phyloP scores from a whole-genome alignment of 2,888 invertebrate species.

The Xylota segnis region DNA sequence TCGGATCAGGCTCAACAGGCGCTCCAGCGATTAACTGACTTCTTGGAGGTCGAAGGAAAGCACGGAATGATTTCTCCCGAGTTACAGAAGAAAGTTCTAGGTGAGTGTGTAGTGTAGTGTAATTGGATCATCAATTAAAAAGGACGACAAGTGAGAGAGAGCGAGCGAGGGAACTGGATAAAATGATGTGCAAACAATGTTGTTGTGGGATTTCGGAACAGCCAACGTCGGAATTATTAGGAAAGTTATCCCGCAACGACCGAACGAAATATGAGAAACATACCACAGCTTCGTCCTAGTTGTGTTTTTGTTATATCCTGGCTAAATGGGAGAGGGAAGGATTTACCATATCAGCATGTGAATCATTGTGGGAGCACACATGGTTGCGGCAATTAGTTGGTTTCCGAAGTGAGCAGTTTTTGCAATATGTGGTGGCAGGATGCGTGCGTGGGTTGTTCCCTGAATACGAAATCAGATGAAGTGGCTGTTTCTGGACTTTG shows the following conservation, averaged over 20 bases:
- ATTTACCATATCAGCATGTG: background rate
- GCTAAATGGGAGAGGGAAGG: background rate
- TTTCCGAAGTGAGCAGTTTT: slow-evolving; percentile 20
- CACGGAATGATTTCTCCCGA: slow-evolving; percentile 90
- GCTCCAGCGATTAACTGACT: slow-evolving; percentile 90
- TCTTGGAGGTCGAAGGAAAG: slow-evolving; percentile 90
- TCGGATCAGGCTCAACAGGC: slow-evolving; percentile 89
- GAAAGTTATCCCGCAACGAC: slow-evolving; percentile 26
- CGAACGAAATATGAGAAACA: slow-evolving; percentile 10
- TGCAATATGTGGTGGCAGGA: slow-evolving; percentile 8
- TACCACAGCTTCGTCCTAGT: slow-evolving; percentile 10
- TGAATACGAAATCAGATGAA: slow-evolving; percentile 52
- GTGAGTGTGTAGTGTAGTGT: slow-evolving; percentile 83
- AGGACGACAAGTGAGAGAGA: too few relatives aligned
- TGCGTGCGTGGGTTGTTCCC: slow-evolving; percentile 19
- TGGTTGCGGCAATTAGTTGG: slow-evolving; percentile 26
- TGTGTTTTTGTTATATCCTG: background rate
- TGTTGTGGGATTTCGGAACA: slow-evolving; percentile 1
- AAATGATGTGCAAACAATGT: slow-evolving; percentile 25
- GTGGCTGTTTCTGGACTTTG: slow-evolving; percentile 3
- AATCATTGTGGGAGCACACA: slow-evolving; percentile 3
- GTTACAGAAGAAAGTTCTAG: slow-evolving; percentile 91
- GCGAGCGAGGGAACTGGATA: background rate
- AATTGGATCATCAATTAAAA: slow-evolving; percentile 25
- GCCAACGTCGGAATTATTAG: slow-evolving; percentile 24